A percentile compares a stretch with the other conserved stretches of the same genome.
These are phyloP conservation scores for Amphimallon solstitiale DNA, from an alignment of 2,888 invertebrate genomes.

Conservation along the genomic window DNA sequence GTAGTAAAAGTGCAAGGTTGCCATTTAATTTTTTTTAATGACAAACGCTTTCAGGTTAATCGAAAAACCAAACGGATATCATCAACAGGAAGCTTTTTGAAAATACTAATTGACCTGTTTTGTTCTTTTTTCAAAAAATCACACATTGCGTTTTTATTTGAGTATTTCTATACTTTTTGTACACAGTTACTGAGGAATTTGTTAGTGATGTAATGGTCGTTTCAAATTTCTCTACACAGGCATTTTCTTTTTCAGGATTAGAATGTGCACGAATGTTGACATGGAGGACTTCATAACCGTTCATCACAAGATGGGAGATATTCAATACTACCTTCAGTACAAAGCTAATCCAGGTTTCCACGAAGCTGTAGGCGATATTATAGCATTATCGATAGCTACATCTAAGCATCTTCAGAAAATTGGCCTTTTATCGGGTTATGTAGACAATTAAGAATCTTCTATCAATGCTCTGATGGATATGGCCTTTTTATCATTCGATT, in stretches of 20 bases:
- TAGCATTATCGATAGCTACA: slow-evolving; percentile 69
- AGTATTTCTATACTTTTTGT: too few species aligned
- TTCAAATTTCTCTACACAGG: too few species aligned
- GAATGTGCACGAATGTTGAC: slow-evolving; percentile 70
- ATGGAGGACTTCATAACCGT: slow-evolving; percentile 71
- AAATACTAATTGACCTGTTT: too few species aligned
- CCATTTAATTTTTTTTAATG: too few species aligned
- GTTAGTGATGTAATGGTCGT: too few species aligned
- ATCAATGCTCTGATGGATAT: slow-evolving; percentile 64
- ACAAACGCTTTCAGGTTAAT: too few species aligned
- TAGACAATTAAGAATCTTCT: slow-evolving; percentile 59
- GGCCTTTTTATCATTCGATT: slow-evolving; percentile 67
- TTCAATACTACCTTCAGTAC: slow-evolving; percentile 73
- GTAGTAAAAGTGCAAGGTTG: too few species aligned
- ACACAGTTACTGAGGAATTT: too few species aligned
- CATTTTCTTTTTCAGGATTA: slow-evolving; percentile 66
- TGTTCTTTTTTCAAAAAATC: too few species aligned
- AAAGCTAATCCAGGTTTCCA: slow-evolving; percentile 71
- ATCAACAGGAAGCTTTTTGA: too few species aligned
- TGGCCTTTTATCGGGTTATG: slow-evolving; percentile 57
- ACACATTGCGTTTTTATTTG: too few species aligned
- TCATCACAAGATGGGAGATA: slow-evolving; percentile 79
- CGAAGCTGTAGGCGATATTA: slow-evolving; percentile 71
- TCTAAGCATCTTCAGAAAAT: slow-evolving; percentile 65
- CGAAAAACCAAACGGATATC: too few species aligned